phyloP scores from a whole-genome alignment of 2,797 vertebrate genomes.

The Etheostoma nigrum region DNA sequence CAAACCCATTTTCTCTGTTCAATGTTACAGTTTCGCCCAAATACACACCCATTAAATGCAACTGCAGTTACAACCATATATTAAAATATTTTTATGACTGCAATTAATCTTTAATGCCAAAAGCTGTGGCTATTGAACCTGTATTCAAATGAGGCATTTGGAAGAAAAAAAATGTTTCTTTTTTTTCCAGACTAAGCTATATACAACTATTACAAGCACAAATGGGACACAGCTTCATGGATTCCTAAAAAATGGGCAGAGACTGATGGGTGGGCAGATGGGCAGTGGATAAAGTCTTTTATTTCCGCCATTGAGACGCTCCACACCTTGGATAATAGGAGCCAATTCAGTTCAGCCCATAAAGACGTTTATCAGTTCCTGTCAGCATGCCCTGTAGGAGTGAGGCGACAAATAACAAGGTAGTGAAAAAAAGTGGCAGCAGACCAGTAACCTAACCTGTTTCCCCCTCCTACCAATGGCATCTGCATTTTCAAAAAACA shows the following conservation, averaged over 20 bases:
- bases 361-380: conserved; percentile 87
- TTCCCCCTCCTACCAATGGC: conserved; percentile 68
- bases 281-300: conserved; percentile 82
- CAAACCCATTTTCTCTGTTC: conserved; percentile 57
- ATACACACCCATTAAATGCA: conserved; percentile 43
- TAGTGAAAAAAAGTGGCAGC: conserved; percentile 78
- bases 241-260: conserved; percentile 68
- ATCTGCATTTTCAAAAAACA: conserved; percentile 80
- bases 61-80: conserved; percentile 43
- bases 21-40: conserved; percentile 34
- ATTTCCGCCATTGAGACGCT: conserved; percentile 82
- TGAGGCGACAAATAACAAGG: conserved; percentile 83
- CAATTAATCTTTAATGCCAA: conserved; percentile 58
- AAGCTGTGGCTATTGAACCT: conserved; percentile 42
- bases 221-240: conserved; percentile 68
- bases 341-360: conserved; percentile 86
- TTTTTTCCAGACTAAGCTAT: conserved; percentile 29
- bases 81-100: conserved; percentile 44
- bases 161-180: conserved; percentile 37
- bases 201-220: conserved; percentile 62
- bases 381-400: conserved; percentile 86
- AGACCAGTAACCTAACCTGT: conserved; percentile 79
- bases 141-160: conserved; percentile 62
- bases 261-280: conserved; percentile 79
- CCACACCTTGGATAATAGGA: conserved; percentile 87